Evolutionary conservation across 2,888 invertebrate genomes (phyloP), one percentile per base, ranked within the genome.

Genomic region (Meganola albula): DNA sequence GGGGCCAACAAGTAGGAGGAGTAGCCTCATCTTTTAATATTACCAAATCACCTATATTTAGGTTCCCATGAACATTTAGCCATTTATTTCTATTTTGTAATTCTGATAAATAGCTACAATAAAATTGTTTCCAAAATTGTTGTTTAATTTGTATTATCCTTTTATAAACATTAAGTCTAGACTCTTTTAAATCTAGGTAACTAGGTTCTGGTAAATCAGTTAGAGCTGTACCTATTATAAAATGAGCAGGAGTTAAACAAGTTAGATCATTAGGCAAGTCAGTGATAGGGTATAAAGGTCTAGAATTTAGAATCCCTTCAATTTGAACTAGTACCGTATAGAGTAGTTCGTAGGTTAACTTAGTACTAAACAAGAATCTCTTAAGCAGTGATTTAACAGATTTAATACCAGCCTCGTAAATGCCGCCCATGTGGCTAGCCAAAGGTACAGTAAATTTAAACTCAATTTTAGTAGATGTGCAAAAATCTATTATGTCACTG

Each of bases 371-470:
- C 14, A 25, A 25, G 14, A 29, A 24, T 18, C 11, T 29, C 22
- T 34, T 29, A 3, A 34, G 34, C 11, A 29, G 12, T 3, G 26
- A 26, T 16, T 16, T 26, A 1, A 26, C 26, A 1, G 26, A 26
- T 7, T 26, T 26, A 6, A 12, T 24, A 21, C 28, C 12, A 13
- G 20, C 11, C 14, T 29, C 29, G 12, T 34, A 34, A 1, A 34
- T 29, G 11, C 29, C 29, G 12, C 29, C 29, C 34, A 34, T 29
- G 7, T 34, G 29, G 6, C 34, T 29, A 9, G 28, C 22, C 2
- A 29, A 13, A 2, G 28, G 28, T n/a, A 29, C 8, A 3, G 28
- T 29, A 34, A 25, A 28, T 7, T 24, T 21, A 29, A 25, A 34
- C 1, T 30, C 7, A n/a, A 34, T 30, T 21, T 8, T 13, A 9